Base-by-base conservation (phyloP, 2,888 invertebrate genomes). In the Arrhopalites spinosus region DNA sequence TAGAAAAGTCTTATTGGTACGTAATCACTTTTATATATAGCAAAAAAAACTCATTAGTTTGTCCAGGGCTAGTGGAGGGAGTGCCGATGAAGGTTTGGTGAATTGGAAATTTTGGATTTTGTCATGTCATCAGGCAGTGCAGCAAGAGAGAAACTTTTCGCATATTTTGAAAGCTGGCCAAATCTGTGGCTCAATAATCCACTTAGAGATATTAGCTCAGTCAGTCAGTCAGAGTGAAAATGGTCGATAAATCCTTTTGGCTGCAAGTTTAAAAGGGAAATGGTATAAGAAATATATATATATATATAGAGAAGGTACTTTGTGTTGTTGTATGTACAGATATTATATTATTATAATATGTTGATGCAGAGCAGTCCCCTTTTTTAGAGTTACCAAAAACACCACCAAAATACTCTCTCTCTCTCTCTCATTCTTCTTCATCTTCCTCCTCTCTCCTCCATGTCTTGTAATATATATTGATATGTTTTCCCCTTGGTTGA, bases 141-240 rank as follows among this genome's bases (percentile, higher is more conserved):
- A 36, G 36, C 11, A 5, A 27, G 27, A 61, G 64, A 30, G 20
- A 64, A 64, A 64, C 29, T 64, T 64, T 64, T 64, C n/a, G 64
- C 20, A 64, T 64, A 64, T 64, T 64, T 64, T 64, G 64, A 64
- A 36, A 64, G 64, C 64, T 36, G 43, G 64, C 64, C 64, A 64
- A 64, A 64, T 64, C 64, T 64, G 64, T 36, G 64, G 64, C 64
- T 64, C 20, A 36, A 64, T 64, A 64, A 64, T 64, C 64, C 64
- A 64, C 64, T 64, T 64, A 36, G 64, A 64, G 7, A 30, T 64
- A 36, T 64, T 64, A 64, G 25, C 43, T 64, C 23, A 64, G 64
- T 64, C 64, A 64, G 64, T 30, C 64, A 36, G 36, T 7, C n/a
- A 63, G 29, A 63, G 29, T 63, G 17, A 63, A 56, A 63, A 25